phyloP scores from a whole-genome alignment of 2,113 vertebrate genomes.

The Hippolais icterina region DNA sequence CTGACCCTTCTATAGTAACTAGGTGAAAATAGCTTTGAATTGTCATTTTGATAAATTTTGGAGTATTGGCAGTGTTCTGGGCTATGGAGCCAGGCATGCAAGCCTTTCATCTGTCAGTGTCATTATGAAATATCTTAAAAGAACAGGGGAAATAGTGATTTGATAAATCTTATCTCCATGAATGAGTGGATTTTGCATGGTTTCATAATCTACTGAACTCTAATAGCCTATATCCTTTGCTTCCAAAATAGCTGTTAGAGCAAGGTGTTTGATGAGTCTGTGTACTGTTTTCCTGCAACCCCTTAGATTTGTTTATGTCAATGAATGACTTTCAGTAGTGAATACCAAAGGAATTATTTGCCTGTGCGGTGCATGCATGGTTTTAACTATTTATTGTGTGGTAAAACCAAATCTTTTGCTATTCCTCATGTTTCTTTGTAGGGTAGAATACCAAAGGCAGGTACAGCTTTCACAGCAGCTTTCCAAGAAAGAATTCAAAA shows the following conservation, averaged over 20 bases:
- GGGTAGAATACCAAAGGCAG: not conserved
- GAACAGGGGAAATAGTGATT: not conserved
- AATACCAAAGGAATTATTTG: not conserved
- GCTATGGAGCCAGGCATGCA: not conserved
- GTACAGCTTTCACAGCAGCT: not conserved
- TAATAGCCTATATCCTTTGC: slow-evolving; percentile 12
- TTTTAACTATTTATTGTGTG: not conserved
- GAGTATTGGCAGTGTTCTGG: slow-evolving; percentile 23
- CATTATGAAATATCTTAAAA: slow-evolving; percentile 27
- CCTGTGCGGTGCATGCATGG: not conserved
- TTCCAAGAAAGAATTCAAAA: not conserved
- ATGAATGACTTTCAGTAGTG: not conserved
- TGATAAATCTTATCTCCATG: slow-evolving; percentile 27
- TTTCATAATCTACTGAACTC: slow-evolving; percentile 39
- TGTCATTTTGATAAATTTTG: slow-evolving; percentile 57
- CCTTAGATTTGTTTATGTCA: not conserved
- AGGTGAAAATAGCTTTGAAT: slow-evolving; percentile 21
- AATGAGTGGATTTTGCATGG: slow-evolving; percentile 12
- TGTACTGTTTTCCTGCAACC: not conserved
- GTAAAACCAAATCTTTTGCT: not conserved
- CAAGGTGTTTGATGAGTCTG: slow-evolving; percentile 10
- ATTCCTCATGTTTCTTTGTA: not conserved
- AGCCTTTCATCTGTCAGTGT: slow-evolving; percentile 42
- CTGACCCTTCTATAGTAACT: slow-evolving; percentile 46
- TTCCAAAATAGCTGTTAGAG: slow-evolving; percentile 17